Evolutionary conservation across 2,797 vertebrate species (phyloP).

Genomic region (Microtus obscurus): DNA sequence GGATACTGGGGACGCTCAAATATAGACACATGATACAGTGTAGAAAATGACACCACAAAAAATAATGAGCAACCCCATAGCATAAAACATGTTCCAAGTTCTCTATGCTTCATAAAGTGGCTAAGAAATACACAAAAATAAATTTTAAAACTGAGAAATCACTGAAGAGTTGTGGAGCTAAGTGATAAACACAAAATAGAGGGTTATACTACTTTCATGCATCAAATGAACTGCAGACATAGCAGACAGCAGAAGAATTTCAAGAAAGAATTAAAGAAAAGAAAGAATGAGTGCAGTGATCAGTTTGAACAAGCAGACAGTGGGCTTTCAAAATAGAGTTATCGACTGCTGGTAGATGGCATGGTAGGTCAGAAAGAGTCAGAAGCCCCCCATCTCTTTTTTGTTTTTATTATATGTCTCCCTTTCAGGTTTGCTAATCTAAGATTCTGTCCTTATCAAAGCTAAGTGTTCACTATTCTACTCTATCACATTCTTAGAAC

Average conservation of each 20-base stretch:
- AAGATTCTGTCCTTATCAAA: not conserved
- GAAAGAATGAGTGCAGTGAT: not conserved
- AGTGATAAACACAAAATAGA: not conserved
- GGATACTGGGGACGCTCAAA: too few species aligned
- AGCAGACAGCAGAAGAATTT: not conserved
- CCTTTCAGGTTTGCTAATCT: slow-evolving; percentile 20
- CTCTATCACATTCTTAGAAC: not conserved
- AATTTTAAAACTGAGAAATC: not conserved
- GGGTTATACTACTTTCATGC: not conserved
- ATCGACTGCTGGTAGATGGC: not conserved
- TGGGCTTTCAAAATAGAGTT: not conserved
- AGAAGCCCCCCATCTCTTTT: not conserved
- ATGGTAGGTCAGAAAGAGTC: not conserved
- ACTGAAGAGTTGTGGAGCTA: not conserved
- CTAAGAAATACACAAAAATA: not conserved
- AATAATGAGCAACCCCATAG: not conserved
- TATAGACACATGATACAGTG: not conserved
- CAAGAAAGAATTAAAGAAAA: not conserved
- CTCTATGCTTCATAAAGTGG: not conserved
- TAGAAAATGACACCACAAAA: not conserved
- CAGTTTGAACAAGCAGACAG: not conserved
- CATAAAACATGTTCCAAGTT: not conserved
- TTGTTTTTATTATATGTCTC: not conserved
- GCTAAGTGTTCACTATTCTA: not conserved
- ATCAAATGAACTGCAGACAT: not conserved